These are phyloP conservation scores for Morone chrysops DNA, from an alignment of 2,113 vertebrate genomes.

Conservation along the genomic window DNA sequence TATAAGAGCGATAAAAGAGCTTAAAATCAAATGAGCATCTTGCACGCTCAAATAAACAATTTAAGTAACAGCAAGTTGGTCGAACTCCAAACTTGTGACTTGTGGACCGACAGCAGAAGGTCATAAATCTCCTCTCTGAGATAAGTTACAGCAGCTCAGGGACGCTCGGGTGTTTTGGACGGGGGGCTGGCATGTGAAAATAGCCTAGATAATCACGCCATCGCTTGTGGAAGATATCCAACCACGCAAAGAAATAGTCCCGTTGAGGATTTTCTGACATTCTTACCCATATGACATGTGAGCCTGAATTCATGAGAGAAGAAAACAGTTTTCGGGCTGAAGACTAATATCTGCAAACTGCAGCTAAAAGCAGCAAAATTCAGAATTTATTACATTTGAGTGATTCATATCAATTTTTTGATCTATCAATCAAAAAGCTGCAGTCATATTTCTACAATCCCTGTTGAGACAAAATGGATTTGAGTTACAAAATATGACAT, in stretches of 20 bases:
- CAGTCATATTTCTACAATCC: background rate
- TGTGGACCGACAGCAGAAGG: slow-evolving; percentile 3
- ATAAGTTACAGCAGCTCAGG: slow-evolving; percentile 60
- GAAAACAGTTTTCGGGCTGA: background rate
- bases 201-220: slow-evolving; percentile 50
- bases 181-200: slow-evolving; percentile 48
- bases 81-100: background rate
- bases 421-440: background rate
- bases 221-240: slow-evolving; percentile 54
- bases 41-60: background rate
- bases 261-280: slow-evolving; percentile 42
- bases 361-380: background rate
- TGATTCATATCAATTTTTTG: background rate
- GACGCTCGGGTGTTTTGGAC: slow-evolving; percentile 38
- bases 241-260: slow-evolving; percentile 45
- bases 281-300: slow-evolving; percentile 4
- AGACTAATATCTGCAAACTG: background rate
- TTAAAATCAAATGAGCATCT: background rate
- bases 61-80: background rate
- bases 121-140: slow-evolving; percentile 51
- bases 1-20: background rate
- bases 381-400: background rate
- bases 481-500: background rate
- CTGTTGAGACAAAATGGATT: background rate
- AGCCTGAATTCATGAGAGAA: slow-evolving; percentile 20